phyloP scores from a whole-genome alignment of 2,888 invertebrate species.

The Volucella bombylans region DNA sequence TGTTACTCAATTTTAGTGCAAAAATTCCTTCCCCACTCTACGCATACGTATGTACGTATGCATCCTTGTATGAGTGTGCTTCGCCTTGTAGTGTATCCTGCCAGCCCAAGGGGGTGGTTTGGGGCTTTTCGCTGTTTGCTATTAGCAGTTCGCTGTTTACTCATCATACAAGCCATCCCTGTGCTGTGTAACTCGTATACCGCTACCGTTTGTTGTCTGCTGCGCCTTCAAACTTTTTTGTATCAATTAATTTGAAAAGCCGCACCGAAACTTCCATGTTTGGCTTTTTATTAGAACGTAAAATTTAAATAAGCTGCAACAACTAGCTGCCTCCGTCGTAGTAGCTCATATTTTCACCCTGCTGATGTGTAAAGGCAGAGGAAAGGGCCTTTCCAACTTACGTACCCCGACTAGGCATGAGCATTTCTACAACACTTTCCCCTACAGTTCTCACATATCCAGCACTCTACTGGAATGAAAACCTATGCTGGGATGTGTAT shows the following conservation, averaged over 20 bases:
- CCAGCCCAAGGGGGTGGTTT: slow-evolving; percentile 2
- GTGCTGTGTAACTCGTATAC: slow-evolving; percentile 8
- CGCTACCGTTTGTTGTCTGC: background rate
- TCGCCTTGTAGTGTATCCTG: slow-evolving; percentile 3
- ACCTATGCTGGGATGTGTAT: slow-evolving; percentile 33
- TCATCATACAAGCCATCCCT: slow-evolving; percentile 13
- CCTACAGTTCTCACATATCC: background rate
- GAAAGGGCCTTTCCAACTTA: slow-evolving; percentile 4
- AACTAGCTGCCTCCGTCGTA: slow-evolving; percentile 47
- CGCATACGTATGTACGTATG: too few relatives aligned
- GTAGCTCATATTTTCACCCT: slow-evolving; percentile 27
- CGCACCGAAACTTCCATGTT: slow-evolving; percentile 70
- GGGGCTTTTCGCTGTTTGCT: slow-evolving; percentile 4
- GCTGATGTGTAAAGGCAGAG: background rate
- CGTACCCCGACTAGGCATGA: slow-evolving; percentile 15
- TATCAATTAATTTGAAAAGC: slow-evolving; percentile 74
- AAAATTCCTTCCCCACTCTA: slow-evolving; percentile 62
- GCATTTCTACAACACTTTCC: slow-evolving; percentile 36
- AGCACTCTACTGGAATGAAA: slow-evolving; percentile 25
- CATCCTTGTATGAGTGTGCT: too few relatives aligned
- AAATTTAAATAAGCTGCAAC: slow-evolving; percentile 70
- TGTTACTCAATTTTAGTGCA: slow-evolving; percentile 71
- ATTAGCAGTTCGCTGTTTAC: slow-evolving; percentile 18
- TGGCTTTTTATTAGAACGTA: slow-evolving; percentile 66
- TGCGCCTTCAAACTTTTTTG: slow-evolving; percentile 63